These are phyloP conservation scores for Ligdia adustata DNA, from an alignment of 2,888 invertebrate genomes.

Conservation along the genomic window DNA sequence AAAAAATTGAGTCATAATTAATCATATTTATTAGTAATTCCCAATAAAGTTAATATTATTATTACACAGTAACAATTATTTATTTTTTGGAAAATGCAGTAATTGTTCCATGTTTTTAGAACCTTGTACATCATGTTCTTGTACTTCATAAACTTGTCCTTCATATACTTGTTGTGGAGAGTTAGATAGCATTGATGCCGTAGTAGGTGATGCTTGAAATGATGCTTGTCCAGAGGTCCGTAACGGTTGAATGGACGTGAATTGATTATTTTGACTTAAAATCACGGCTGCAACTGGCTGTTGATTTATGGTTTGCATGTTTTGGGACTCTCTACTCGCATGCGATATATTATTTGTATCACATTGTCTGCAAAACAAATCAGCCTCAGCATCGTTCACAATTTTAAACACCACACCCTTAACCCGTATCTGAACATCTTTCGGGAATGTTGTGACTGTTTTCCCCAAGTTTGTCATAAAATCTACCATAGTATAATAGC, in stretches of 20 bases:
- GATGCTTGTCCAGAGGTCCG: constrained; percentile 21
- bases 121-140: constrained; percentile 21
- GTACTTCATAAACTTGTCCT: constrained; percentile 17
- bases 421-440: constrained; percentile 27
- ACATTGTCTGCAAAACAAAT: constrained; percentile 20
- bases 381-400: constrained; percentile 23
- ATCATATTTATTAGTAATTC: constrained; percentile 9
- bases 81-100: constrained; percentile 12
- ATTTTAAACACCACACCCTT: constrained; percentile 29
- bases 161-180: constrained; percentile 24
- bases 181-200: constrained; percentile 19
- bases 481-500: constrained; percentile 22
- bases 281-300: constrained; percentile 20
- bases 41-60: constrained; percentile 21
- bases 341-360: constrained; percentile 19
- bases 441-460: constrained; percentile 25
- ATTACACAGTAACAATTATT: constrained; percentile 16
- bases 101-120: constrained; percentile 18
- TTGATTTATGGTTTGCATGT: constrained; percentile 21
- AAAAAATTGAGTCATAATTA: no score
- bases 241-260: constrained; percentile 17
- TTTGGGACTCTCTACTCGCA: constrained; percentile 20
- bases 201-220: constrained; percentile 22
- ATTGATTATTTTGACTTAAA: constrained; percentile 20
- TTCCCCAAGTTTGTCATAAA: constrained; percentile 26